Evolutionary conservation across 1,140 invertebrate species (phyloP), one percentile per base, ranked within the genome.

Genomic region (Andricus grossulariae): DNA sequence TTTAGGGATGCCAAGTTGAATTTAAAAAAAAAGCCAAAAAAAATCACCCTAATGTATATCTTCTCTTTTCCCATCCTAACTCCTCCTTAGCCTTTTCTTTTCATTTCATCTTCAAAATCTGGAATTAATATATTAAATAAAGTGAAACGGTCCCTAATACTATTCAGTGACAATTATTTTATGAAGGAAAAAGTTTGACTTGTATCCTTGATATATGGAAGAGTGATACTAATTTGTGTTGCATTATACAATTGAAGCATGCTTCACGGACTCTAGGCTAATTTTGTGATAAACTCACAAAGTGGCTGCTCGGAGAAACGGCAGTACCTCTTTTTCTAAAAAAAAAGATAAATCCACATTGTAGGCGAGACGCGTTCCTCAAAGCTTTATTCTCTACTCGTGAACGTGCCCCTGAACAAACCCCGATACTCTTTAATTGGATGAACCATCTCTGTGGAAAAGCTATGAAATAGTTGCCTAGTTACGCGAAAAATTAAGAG

Each of bases 391-490:
- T 57, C 25, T 57, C 55, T 21, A 21, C 55, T 57, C 55, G 19
- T 57, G 55, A 57, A 57, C 55, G 55, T 32, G 55, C 55, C 55
- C 25, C 7, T 57, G 55, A 19, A 57, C 55, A 57, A 57, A 57
- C 19, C 25, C 55, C 21, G 19, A 57, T 57, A 57, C 55, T 21
- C 55, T 57, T 25, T 57, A 57, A 57, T 57, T 57, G 55, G 55
- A 57, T 21, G 18, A 57, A 57, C 55, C 55, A 57, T 0, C 19
- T 21, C 21, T 21, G 19, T 57, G 21, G 55, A 57, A 57, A 57
- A 32, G 1, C 55, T 57, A 21, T 57, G 55, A 12, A 12, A 57
- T 25, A 57, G 55, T 57, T 57, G 55, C 25, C 12, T 21, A 57
- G 55, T 21, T 57, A 21, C 8, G 25, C 18, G 25, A 57, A 57